phyloP scores from a whole-genome alignment of 2,113 vertebrate species.

The Melanocharis versteri region DNA sequence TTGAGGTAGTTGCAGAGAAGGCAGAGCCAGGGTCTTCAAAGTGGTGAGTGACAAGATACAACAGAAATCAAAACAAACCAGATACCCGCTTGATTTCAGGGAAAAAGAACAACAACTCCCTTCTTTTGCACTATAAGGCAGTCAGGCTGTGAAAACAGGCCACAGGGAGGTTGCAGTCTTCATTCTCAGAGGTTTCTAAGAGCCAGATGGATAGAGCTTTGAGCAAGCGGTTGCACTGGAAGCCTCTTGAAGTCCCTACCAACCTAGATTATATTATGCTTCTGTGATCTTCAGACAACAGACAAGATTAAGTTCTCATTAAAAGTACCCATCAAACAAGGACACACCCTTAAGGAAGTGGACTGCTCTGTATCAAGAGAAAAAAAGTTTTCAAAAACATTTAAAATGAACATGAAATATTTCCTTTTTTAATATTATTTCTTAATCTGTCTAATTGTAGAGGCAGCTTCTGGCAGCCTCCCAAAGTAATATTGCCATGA shows the following conservation, averaged over 20 bases:
- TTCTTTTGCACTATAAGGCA: background rate
- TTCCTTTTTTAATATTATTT: conserved; percentile 1
- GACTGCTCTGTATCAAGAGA: background rate
- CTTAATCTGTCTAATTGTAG: background rate
- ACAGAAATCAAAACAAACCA: background rate
- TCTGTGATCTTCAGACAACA: background rate
- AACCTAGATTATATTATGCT: background rate
- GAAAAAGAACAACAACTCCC: background rate
- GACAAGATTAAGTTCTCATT: background rate
- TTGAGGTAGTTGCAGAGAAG: background rate
- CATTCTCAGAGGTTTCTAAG: background rate
- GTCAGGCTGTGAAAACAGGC: background rate
- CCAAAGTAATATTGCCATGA: background rate
- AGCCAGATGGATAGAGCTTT: background rate
- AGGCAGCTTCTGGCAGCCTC: conserved; percentile 18
- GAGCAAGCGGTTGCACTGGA: background rate
- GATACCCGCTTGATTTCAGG: background rate
- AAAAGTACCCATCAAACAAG: background rate
- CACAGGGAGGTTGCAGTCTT: background rate
- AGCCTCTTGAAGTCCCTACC: background rate
- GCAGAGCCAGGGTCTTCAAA: background rate
- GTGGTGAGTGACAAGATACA: background rate
- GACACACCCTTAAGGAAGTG: background rate
- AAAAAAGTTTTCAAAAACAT: background rate
- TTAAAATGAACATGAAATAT: background rate